Base-by-base conservation (phyloP, 2,888 invertebrate species). In the Thyatira batis region DNA sequence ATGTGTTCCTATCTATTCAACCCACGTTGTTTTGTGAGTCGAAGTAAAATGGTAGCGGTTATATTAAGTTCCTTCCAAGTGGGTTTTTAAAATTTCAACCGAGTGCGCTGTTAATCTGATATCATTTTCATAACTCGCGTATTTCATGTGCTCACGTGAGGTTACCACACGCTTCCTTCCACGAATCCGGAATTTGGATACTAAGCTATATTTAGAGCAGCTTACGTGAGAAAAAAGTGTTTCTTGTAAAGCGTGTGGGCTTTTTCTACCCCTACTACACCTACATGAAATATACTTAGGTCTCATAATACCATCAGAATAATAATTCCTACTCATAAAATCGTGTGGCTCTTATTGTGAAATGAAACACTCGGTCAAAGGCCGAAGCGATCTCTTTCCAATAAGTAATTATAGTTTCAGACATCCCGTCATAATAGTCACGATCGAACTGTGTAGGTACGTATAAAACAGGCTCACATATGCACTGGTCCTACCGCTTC, bases 171-270 rank as follows among this genome's bases (percentile, higher is more conserved):
- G 9, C 9, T 17, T 61, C 58, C 53, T 79, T 79, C 79, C 69
- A 75, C 61, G 79, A 80, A 80, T 58, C 65, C 54, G 44, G 43
- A 60, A 50, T 54, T 66, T 58, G 48, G 60, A 66, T 62, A 67
- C 63, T 60, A 55, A 57, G 56, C 51, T 65, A 58, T 59, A 21
- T 45, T 6, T 58, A 57, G 50, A 56, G 52, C 63, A 72, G 53
- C 21, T 53, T 76, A 78, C 78, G 79, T 78, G 76, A 13, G 17
- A 21, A 25, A 44, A 25, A 50, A 27, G 49, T 45, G 1, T 23
- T 23, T 4, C n/a, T 30, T 30, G 30, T 30, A 30, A 11, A 11
- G n/a, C n/a, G 30, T 5, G 33, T n/a, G 5, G 17, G 33, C 13
- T 13, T 13, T 3, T 39, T 39, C 17, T n/a, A n/a, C n/a, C n/a